A percentile compares a stretch with the other conserved stretches of the same genome.
Evolutionary conservation across 2,888 invertebrate genomes (phyloP).

Genomic region (Oscheius sp.): DNA sequence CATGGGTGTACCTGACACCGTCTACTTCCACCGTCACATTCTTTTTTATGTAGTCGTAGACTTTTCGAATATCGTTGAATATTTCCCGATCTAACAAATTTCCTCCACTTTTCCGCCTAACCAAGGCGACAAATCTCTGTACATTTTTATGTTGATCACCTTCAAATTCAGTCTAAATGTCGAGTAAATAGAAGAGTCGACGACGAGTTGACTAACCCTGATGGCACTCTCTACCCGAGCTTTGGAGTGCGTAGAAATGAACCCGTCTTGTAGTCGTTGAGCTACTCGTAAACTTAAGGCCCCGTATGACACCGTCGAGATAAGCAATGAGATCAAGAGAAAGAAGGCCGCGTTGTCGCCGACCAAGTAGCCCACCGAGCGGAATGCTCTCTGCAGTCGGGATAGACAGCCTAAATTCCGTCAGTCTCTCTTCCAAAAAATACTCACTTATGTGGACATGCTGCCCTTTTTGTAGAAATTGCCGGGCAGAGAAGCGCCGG

Average conservation of each 20-base stretch:
- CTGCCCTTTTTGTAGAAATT: slow-evolving; percentile 21
- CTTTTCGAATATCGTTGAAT: slow-evolving; percentile 20
- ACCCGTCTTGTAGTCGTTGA: slow-evolving; percentile 38
- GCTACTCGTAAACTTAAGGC: slow-evolving; percentile 27
- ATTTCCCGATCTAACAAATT: slow-evolving; percentile 31
- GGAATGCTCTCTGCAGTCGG: slow-evolving; percentile 25
- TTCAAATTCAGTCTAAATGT: slow-evolving; percentile 34
- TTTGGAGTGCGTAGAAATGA: slow-evolving; percentile 22
- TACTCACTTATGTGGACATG: slow-evolving; percentile 23
- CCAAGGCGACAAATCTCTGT: slow-evolving; percentile 38
- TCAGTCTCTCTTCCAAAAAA: slow-evolving; percentile 2
- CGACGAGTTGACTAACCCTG: slow-evolving; percentile 18
- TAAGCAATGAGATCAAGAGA: slow-evolving; percentile 29
- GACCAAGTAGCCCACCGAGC: slow-evolving; percentile 16
- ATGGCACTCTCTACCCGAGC: slow-evolving; percentile 35
- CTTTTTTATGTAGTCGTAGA: slow-evolving; percentile 35
- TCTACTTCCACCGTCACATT: slow-evolving; percentile 38
- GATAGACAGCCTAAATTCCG: slow-evolving; percentile 21
- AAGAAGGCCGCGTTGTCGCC: slow-evolving; percentile 28
- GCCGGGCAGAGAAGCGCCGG: slow-evolving; percentile 26
- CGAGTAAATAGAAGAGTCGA: no score
- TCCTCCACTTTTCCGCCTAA: slow-evolving; percentile 38
- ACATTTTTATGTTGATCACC: slow-evolving; percentile 32
- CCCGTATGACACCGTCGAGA: slow-evolving; percentile 32
- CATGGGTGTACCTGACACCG: slow-evolving; percentile 32